Evolutionary conservation across 1,140 invertebrate genomes (phyloP), one percentile per base, ranked within the genome.

Genomic region (Subanguina moxae): DNA sequence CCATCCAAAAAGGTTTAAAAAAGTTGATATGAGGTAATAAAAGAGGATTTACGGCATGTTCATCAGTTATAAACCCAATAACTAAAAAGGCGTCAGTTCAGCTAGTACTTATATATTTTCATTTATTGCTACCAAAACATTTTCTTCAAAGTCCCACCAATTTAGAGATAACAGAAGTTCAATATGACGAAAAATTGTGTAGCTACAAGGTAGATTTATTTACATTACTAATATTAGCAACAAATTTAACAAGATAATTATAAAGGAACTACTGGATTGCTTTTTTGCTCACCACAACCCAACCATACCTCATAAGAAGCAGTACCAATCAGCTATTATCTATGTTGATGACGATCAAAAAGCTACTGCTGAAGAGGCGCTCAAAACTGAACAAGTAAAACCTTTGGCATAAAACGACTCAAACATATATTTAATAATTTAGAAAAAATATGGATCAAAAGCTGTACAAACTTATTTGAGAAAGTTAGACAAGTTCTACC

Each of bases 221-320:
- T 0, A 23, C 15, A 9, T 17, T 61, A 9, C 9, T 61, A 32
- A 61, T 11, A 5, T 11, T 11, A 23, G 23, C 21, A 9, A 21
- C 5, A 59, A 28, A 59, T 23, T 57, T n/a, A 25, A 11, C 15
- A 28, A 38, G 11, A 38, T 38, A 38, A 52, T 19, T 52, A 25
- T 25, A 5, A 15, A 73, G 62, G 85, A 91, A 25, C 83, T 97
- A 13, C 84, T 96, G 23, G 84, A 89, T 30, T 84, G 92, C 67
- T 97, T 96, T 85, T 97, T 93, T 92, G 88, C 89, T 63, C 90
- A 92, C 81, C 93, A 97, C 82, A 90, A 96, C 80, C 86, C 94
- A 0, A 90, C 89, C 1, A 88, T 87, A 0, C 87, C 88, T 89
- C 64, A 91, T 89, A 83, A 93, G 86, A 90, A 82, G 64, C 87